Evolutionary conservation across 64 coral and sea anemone genomes (phyloP), one percentile per base, ranked within the genome.

Genomic region (Stichodactyla helianthus): DNA sequence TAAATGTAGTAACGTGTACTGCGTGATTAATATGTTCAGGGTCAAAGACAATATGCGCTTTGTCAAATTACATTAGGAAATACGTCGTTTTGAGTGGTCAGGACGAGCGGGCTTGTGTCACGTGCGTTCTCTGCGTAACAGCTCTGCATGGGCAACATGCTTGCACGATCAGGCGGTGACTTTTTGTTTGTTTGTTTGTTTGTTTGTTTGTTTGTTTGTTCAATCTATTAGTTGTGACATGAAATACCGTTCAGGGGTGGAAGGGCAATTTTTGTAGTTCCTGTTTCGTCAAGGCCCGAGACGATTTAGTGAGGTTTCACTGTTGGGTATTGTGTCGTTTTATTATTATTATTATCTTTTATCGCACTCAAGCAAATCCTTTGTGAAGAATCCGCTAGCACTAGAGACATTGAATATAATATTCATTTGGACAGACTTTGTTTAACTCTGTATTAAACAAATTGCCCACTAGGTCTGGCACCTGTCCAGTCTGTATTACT

Each of bases 1-100:
- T 74, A 74, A 74, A 74, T 74, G 68, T 74, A 74, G 68, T 74
- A 74, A 74, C 6, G 25, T 11, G 23, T 74, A 74, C 68, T 31
- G 68, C 68, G 68, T 74, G 68, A 74, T 74, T 31, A 74, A 74
- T 74, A 27, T 10, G 68, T 74, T 23, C 26, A 27, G 68, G 68
- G 68, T 74, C 68, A 74, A 74, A 74, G 68, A 74, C 68, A 74
- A 74, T 74, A 74, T 23, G 26, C 68, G 68, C 55, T 74, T 74
- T 74, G 68, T 74, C 68, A 74, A 74, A 74, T 74, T 74, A 74
- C 68, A 74, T 74, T 74, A 74, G 68, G 68, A 27, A 74, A 74
- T 28, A 31, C 68, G 68, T 74, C 23, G 68, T 74, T 25, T 28
- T 74, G 68, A 74, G 68, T 74, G 68, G 68, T 74, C 25, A 11